These are phyloP conservation scores for Pseudomyrmex cubaensis DNA, from an alignment of 1,140 invertebrate genomes.

Conservation along the genomic window DNA sequence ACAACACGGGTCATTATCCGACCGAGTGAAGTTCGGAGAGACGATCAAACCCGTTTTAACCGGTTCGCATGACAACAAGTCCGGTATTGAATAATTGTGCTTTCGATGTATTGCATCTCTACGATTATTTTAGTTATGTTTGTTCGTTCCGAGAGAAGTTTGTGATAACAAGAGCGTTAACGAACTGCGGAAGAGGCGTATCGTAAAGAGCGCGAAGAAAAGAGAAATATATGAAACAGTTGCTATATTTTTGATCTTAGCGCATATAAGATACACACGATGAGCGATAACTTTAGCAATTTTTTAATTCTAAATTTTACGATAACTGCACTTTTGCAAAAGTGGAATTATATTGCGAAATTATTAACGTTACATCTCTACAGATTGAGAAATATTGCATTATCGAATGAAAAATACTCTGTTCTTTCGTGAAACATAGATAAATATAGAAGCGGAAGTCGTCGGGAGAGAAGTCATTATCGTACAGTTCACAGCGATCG, in stretches of 20 bases:
- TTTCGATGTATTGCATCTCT: not conserved
- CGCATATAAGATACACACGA: no score
- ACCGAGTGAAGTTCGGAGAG: no score
- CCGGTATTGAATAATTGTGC: not conserved
- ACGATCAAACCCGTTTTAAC: constrained; percentile 7
- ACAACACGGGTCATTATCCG: constrained; percentile 16
- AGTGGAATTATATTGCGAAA: not conserved
- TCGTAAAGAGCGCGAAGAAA: not conserved
- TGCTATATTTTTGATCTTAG: no score
- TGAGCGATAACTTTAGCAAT: no score
- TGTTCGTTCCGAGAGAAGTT: constrained; percentile 2
- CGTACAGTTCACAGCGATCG: not conserved
- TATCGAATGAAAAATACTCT: no score
- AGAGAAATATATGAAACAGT: no score
- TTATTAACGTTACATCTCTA: not conserved
- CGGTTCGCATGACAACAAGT: not conserved
- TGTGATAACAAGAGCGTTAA: not conserved
- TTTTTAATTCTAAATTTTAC: no score
- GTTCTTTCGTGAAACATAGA: no score
- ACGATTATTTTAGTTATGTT: constrained; percentile 13
- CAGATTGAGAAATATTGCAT: no score
- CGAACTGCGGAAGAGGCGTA: not conserved
- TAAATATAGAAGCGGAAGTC: not conserved
- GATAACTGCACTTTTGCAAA: no score
- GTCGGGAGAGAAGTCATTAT: not conserved